Evolutionary conservation across 2,113 vertebrate genomes (phyloP), one percentile per base, ranked within the genome.

Genomic region (Heterochromis multidens): DNA sequence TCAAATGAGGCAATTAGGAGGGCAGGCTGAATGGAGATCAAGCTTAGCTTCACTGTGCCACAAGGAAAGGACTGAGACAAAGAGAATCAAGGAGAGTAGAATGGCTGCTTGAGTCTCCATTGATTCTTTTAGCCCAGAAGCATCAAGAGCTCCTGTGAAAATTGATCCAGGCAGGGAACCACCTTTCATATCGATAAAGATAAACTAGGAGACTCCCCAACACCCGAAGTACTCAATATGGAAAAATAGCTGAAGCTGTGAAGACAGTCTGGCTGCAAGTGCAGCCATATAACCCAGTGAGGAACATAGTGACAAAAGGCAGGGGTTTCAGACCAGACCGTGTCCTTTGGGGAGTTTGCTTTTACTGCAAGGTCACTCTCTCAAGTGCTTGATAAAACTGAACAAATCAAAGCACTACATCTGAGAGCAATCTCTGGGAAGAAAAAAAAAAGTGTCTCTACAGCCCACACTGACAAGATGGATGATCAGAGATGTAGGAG

Each of bases 1-100:
- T 94, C 87, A 94, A 96, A 95, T 91, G 91, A 95, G 94, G 90
- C 93, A 93, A 95, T 95, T 94, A 95, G 91, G 81, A 91, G 85
- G 61, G 83, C 81, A 83, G 83, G 29, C 86, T 94, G 92, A 95
- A 94, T 92, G 88, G 92, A 91, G 92, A 95, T 93, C 91, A 88
- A 83, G 83, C 91, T 90, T 74, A 80, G 84, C 86, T 87, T 86
- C 72, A 86, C 79, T 46, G 27, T 88, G 77, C 87, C 76, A 89
- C 17, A 31, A 88, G 88, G 83, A 92, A 90, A 93, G 84, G 81
- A 88, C 84, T 67, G 87, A 93, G 77, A 86, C 74, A 88, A 85
- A 82, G 84, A 86, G 79, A 92, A 62, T 85, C 76, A 77, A 80
- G 33, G 8, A 77, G 82, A 84, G 82, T 14, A 11, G 84, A 85